A percentile compares a stretch with the other conserved stretches of the same genome.
phyloP scores from a whole-genome alignment of 2,797 vertebrate genomes.

The Gadopsis bispinosus region DNA sequence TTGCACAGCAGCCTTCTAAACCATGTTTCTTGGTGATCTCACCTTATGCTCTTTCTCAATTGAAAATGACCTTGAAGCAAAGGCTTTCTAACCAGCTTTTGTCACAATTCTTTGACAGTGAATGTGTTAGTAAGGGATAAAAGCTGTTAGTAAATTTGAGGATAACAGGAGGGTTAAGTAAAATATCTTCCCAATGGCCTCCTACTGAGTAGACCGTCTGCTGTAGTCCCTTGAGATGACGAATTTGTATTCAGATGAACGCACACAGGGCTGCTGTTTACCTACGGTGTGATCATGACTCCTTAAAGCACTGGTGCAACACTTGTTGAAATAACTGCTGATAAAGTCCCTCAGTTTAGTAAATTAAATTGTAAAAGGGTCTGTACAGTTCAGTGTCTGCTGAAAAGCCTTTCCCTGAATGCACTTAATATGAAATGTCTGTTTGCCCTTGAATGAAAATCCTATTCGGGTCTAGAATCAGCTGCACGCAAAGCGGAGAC shows the following conservation, averaged over 20 bases:
- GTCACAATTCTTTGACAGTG: too few species aligned
- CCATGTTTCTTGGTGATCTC: too few species aligned
- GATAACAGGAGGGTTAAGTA: too few species aligned
- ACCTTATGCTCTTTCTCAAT: too few species aligned
- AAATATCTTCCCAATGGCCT: conserved; percentile 8
- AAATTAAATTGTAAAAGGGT: conserved; percentile 38
- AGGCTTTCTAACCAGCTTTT: too few species aligned
- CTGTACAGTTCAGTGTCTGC: conserved; percentile 28
- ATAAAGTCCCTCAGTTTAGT: conserved; percentile 44
- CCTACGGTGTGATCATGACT: conserved; percentile 3
- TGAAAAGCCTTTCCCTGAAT: conserved; percentile 35
- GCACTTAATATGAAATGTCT: conserved; percentile 43
- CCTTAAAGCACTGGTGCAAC: conserved; percentile 23
- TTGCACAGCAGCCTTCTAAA: too few species aligned
- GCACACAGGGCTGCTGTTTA: conserved; percentile 37
- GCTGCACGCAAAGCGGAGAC: conserved; percentile 20
- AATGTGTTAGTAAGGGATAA: too few species aligned
- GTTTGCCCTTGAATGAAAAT: conserved; percentile 58
- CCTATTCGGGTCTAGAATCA: conserved; percentile 16
- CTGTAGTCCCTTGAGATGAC: conserved; percentile 11
- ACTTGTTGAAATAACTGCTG: conserved; percentile 42
- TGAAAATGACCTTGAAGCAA: too few species aligned
- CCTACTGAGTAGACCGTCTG: conserved; percentile 28
- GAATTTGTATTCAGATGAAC: conserved; percentile 38
- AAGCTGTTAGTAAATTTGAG: too few species aligned